These are phyloP conservation scores for Polypterus senegalus DNA, from an alignment of 2,113 vertebrate genomes.

Conservation along the genomic window DNA sequence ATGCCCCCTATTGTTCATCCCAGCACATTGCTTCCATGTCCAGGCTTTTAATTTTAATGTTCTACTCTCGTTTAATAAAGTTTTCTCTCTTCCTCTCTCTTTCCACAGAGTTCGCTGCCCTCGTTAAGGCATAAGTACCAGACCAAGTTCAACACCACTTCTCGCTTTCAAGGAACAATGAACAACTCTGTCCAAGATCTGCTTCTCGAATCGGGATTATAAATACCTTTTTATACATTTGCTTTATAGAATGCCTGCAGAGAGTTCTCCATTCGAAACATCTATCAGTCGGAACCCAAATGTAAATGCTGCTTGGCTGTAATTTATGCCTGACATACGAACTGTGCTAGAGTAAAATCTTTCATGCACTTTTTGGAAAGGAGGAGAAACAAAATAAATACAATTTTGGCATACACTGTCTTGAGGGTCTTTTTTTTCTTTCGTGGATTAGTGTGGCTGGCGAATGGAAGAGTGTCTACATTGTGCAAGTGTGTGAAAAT, in stretches of 20 bases:
- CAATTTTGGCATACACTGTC: slow-evolving; percentile 52
- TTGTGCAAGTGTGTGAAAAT: too few species aligned
- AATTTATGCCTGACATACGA: slow-evolving; percentile 39
- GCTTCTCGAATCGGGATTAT: slow-evolving; percentile 43
- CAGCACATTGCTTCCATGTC: too few species aligned
- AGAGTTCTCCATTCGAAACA: slow-evolving; percentile 43
- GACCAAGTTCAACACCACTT: slow-evolving; percentile 41
- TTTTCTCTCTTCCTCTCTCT: slow-evolving; percentile 20
- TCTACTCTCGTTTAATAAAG: background rate
- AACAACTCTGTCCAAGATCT: slow-evolving; percentile 34
- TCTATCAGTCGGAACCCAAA: slow-evolving; percentile 21
- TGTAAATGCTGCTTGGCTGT: slow-evolving; percentile 34
- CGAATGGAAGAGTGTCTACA: too few species aligned
- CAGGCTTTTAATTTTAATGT: too few species aligned
- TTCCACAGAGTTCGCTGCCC: slow-evolving; percentile 45
- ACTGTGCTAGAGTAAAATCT: slow-evolving; percentile 48
- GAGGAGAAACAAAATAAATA: slow-evolving; percentile 59
- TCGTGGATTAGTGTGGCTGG: too few species aligned
- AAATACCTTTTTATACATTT: slow-evolving; percentile 56
- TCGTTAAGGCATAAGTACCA: slow-evolving; percentile 59
- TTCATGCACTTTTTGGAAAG: slow-evolving; percentile 52
- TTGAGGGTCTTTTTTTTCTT: background rate
- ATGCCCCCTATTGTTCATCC: too few species aligned
- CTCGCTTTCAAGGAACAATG: slow-evolving; percentile 46
- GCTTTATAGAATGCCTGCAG: slow-evolving; percentile 53